Evolutionary conservation across 2,888 invertebrate species (phyloP), one percentile per base, ranked within the genome.

Genomic region (Blera fallax): DNA sequence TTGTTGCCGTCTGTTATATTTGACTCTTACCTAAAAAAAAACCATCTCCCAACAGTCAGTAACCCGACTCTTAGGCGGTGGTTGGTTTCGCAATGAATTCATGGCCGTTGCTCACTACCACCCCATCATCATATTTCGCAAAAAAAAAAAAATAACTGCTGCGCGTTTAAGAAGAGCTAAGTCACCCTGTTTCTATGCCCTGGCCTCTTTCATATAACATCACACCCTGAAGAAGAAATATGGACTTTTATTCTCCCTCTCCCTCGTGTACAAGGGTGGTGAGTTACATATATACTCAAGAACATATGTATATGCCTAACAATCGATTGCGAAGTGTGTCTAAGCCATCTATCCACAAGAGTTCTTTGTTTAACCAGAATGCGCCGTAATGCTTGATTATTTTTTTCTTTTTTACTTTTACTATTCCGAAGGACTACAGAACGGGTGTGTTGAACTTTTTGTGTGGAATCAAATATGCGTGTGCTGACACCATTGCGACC

Each of bases 361-460:
- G 18, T 79, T 72, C 79, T 79, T 79, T 79, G 79, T 79, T 64
- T 65, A 64, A 29, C 32, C 48, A 78, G 43, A 54, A 62, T 24
- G 70, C 32, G 67, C 52, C 37, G 45, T 16, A 64, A 52, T 73
- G 72, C 27, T 80, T 34, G 18, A 18, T 52, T 65, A 11, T 10
- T 48, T 60, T 14, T 37, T n/a, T 34, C 11, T 48, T 60, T 29
- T 34, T 54, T 58, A 24, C 34, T 45, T 18, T 45, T 24, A 8
- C 62, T 56, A 70, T 69, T 50, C 29, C 50, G 14, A 82, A 82
- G 70, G 77, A 72, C 77, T 69, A 56, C 32, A 29, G 48, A 77
- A 82, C 45, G 67, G 73, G 78, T 83, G 73, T 67, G 67, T 83
- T 83, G 72, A 73, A 83, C 65, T 78, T 52, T 65, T 70, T 37